A percentile compares a stretch with the other conserved stretches of the same genome.
Evolutionary conservation across 2,797 vertebrate species (phyloP).

Genomic region (Anabacerthia variegaticeps): DNA sequence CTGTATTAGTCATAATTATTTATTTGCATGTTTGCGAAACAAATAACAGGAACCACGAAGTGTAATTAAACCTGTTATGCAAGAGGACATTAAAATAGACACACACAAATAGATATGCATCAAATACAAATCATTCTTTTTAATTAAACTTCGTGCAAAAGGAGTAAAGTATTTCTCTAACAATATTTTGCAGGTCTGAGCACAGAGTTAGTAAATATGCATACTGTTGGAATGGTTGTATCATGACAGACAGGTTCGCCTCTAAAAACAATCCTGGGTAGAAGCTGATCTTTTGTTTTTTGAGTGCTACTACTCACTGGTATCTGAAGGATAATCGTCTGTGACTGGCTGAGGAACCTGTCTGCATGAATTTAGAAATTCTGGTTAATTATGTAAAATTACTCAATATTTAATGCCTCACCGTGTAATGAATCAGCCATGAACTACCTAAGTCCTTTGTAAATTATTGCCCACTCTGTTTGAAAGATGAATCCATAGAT

Average conservation of each 20-base stretch:
- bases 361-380: slow-evolving; percentile 24
- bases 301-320: not conserved
- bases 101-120: not conserved
- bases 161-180: not conserved
- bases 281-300: not conserved
- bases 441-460: slow-evolving; percentile 1
- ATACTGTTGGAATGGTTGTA: not conserved
- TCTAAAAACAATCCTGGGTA: not conserved
- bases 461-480: slow-evolving; percentile 17
- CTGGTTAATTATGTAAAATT: slow-evolving; percentile 46
- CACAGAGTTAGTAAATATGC: not conserved
- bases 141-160: not conserved
- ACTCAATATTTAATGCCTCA: slow-evolving; percentile 42
- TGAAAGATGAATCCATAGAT: not conserved
- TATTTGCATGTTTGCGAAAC: not conserved
- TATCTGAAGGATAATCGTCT: not conserved
- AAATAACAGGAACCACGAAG: not conserved
- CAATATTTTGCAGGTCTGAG: not conserved
- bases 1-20: not conserved
- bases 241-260: not conserved
- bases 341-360: not conserved
- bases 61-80: not conserved
- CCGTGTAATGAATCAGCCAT: slow-evolving; percentile 4
- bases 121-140: not conserved
- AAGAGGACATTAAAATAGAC: not conserved